Evolutionary conservation across 2,797 vertebrate genomes (phyloP).

Genomic region (Echiichthys vipera): DNA sequence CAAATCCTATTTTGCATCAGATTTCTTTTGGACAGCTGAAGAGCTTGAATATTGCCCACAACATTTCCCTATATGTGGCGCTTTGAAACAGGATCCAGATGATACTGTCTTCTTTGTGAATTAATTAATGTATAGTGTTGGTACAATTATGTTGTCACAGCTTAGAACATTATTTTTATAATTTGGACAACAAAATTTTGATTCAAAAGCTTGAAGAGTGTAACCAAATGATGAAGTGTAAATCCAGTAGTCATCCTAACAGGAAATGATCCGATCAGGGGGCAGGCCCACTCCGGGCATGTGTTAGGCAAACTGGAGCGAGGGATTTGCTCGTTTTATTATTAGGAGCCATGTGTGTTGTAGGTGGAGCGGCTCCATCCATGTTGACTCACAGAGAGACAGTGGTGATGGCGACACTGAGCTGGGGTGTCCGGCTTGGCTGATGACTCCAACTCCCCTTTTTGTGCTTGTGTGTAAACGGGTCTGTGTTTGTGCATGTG

Average conservation of each 20-base stretch:
- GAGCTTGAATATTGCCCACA: conserved; percentile 16
- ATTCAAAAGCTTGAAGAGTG: conserved; percentile 34
- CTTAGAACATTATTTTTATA: conserved; percentile 2
- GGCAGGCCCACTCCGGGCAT: conserved; percentile 43
- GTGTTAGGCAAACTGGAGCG: conserved; percentile 46
- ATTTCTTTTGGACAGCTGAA: conserved; percentile 22
- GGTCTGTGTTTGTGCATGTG: conserved; percentile 34
- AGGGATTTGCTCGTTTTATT: conserved; percentile 70
- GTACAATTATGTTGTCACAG: conserved; percentile 17
- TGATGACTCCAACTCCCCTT: conserved; percentile 53
- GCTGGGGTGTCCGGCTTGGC: conserved; percentile 70
- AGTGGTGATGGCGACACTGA: conserved; percentile 63
- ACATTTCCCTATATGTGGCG: conserved; percentile 24
- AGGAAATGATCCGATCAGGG: conserved; percentile 49
- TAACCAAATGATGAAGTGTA: conserved; percentile 41
- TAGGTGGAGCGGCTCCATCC: conserved; percentile 66
- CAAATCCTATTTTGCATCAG: conserved; percentile 61
- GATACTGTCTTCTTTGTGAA: conserved; percentile 8
- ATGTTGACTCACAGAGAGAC: conserved; percentile 72
- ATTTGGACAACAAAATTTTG: conserved; percentile 2
- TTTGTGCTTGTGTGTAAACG: not conserved
- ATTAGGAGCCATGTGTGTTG: conserved; percentile 66
- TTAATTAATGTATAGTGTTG: not conserved
- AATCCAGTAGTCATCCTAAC: conserved; percentile 52
- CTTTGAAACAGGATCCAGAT: conserved; percentile 7